A percentile compares a stretch with the other conserved stretches of the same genome.
Evolutionary conservation across 2,113 vertebrate genomes (phyloP).

Genomic region (Etia nguti): DNA sequence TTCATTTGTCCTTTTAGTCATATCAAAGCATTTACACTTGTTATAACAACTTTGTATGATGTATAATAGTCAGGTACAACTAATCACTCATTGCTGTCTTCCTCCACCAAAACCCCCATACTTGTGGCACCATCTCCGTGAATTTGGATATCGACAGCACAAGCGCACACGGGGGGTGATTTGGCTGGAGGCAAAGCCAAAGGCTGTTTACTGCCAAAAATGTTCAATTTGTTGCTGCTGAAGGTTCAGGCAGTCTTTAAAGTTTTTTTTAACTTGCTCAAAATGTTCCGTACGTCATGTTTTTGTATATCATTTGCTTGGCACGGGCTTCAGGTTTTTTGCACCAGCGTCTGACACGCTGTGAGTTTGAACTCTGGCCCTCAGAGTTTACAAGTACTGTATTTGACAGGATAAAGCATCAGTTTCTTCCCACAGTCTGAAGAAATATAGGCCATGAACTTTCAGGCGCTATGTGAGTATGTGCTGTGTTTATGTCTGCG

Average conservation of each 20-base stretch:
- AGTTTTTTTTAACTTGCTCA: background rate
- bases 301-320: background rate
- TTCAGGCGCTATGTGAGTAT: background rate
- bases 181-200: conserved; percentile 29
- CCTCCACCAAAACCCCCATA: background rate
- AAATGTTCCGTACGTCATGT: background rate
- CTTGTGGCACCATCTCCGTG: background rate
- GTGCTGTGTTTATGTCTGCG: background rate
- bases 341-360: background rate
- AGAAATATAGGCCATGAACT: background rate
- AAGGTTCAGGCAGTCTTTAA: background rate
- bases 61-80: background rate
- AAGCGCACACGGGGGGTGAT: background rate
- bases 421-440: background rate
- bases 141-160: background rate
- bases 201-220: conserved; percentile 25
- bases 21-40: background rate
- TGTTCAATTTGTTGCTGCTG: background rate
- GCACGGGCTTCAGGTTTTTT: background rate
- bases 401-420: background rate
- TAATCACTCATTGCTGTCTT: background rate
- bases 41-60: background rate
- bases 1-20: background rate
- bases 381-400: background rate
- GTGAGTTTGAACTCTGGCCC: background rate